Percentiles rank a stretch among this genome's conserved stretches.
phyloP scores from a whole-genome alignment of 2,797 vertebrate genomes.

The Nannoperca obscura region DNA sequence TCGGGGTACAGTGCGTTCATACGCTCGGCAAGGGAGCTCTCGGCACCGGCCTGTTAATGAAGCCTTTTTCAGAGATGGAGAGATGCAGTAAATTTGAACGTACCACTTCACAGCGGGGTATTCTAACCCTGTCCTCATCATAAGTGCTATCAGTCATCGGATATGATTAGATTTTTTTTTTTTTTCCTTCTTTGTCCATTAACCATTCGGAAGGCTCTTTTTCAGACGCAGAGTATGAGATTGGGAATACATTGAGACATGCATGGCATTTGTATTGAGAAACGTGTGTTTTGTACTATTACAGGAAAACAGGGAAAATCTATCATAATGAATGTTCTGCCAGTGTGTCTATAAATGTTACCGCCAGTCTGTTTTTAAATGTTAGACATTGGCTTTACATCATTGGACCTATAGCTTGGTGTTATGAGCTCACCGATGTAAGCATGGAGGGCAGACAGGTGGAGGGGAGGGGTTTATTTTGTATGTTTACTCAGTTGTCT shows the following conservation, averaged over 20 bases:
- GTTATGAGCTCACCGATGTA: conserved; percentile 49
- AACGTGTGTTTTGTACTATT: conserved; percentile 10
- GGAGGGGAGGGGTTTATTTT: conserved; percentile 8
- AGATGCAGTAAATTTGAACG: conserved; percentile 78
- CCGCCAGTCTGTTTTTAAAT: conserved; percentile 8
- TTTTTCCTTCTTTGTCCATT: conserved; percentile 52
- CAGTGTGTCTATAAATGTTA: conserved; percentile 19
- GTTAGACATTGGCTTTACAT: conserved; percentile 22
- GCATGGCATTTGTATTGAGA: background rate
- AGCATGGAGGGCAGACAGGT: conserved; percentile 55
- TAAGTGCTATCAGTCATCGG: conserved; percentile 79
- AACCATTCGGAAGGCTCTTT: conserved; percentile 28
- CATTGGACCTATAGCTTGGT: conserved; percentile 15
- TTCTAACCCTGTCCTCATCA: conserved; percentile 77
- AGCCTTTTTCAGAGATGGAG: conserved; percentile 78
- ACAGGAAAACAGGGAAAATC: conserved; percentile 16
- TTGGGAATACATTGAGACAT: background rate
- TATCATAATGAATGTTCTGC: conserved; percentile 1
- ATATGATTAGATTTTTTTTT: conserved; percentile 61
- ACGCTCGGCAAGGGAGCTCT: conserved; percentile 72
- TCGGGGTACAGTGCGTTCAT: conserved; percentile 68
- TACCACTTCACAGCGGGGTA: conserved; percentile 78
- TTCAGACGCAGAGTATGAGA: background rate
- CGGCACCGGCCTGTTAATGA: conserved; percentile 76
- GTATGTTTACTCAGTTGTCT: conserved; percentile 79